Conservation (phyloP, 2,113 vertebrate species). For the Centropristis striata region DNA sequence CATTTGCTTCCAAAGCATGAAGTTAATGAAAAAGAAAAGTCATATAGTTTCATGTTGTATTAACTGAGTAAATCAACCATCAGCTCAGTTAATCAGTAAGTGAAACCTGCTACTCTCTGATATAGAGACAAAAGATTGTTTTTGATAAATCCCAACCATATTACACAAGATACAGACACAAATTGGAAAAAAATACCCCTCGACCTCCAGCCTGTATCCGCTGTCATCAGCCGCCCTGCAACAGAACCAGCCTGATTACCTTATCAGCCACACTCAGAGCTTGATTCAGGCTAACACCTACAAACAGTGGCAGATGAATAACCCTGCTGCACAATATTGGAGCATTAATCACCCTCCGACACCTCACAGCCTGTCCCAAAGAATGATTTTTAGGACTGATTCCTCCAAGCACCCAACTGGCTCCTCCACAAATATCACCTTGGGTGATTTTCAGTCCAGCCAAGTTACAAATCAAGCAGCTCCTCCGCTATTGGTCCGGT, state of each 20-base stretch:
- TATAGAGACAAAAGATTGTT: conserved; percentile 20
- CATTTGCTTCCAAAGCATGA: conserved; percentile 6
- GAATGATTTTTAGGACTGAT: conserved; percentile 64
- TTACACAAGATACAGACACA: conserved; percentile 12
- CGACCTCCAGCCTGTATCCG: conserved; percentile 22
- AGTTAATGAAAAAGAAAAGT: background rate
- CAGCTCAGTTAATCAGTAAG: background rate
- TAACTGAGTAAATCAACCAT: background rate
- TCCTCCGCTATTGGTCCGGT: conserved; percentile 7
- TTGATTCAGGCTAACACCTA: conserved; percentile 41
- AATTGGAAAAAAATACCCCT: conserved; percentile 10
- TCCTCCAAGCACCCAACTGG: conserved; percentile 2
- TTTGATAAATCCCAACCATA: conserved; percentile 19
- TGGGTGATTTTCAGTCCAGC: conserved; percentile 54
- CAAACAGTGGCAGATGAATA: conserved; percentile 44
- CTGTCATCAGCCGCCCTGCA: conserved; percentile 14
- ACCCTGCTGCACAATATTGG: conserved; percentile 30
- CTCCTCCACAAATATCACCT: conserved; percentile 32
- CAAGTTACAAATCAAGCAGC: conserved; percentile 55
- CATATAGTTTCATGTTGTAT: background rate
- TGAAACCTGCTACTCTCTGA: conserved; percentile 14
- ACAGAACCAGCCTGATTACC: conserved; percentile 53
- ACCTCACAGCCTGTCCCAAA: conserved; percentile 51
- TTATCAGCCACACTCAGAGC: conserved; percentile 71
- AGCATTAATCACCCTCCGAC: conserved; percentile 70